Percentiles rank a stretch among this genome's conserved stretches.
These are phyloP conservation scores for Hycleus phaleratus DNA, from an alignment of 1,140 invertebrate genomes.

Conservation along the genomic window DNA sequence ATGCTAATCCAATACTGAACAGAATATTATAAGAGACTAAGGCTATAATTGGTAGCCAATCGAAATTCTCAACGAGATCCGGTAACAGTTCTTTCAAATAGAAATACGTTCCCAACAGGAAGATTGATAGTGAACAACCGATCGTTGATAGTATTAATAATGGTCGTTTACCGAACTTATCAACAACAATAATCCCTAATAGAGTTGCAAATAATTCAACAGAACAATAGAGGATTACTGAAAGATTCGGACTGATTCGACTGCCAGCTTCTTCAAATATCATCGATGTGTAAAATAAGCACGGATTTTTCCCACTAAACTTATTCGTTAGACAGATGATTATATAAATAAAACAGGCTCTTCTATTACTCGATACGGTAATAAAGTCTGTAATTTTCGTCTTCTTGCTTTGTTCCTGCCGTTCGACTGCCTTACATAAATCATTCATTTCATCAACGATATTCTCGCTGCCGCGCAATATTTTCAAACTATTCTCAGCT, in stretches of 20 bases:
- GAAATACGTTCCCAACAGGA: conserved; percentile 53
- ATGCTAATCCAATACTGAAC: conserved; percentile 60
- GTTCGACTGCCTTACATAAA: conserved; percentile 48
- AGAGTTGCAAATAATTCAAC: conserved; percentile 67
- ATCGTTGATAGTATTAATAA: conserved; percentile 54
- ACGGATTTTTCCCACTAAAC: conserved; percentile 54
- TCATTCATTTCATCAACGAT: conserved; percentile 72
- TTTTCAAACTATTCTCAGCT: conserved; percentile 64
- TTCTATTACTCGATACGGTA: conserved; percentile 40
- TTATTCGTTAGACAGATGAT: conserved; percentile 55
- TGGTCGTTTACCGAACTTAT: conserved; percentile 62
- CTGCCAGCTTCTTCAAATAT: conserved; percentile 46
- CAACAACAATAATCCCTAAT: conserved; percentile 57
- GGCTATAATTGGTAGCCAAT: conserved; percentile 47
- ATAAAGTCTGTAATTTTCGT: conserved; percentile 44
- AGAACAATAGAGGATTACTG: conserved; percentile 48
- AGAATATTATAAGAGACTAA: conserved; percentile 62
- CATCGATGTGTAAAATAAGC: conserved; percentile 58
- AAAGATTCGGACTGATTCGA: conserved; percentile 37
- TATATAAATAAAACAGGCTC: conserved; percentile 45
- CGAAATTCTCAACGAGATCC: conserved; percentile 19
- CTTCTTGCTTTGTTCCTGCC: conserved; percentile 33
- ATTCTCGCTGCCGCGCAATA: conserved; percentile 69
- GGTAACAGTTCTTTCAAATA: conserved; percentile 41
- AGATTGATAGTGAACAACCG: conserved; percentile 47